Percentiles rank a stretch among this genome's conserved stretches.
Conservation (phyloP, 2,113 vertebrate species). For the Microcebus griseorufus region DNA sequence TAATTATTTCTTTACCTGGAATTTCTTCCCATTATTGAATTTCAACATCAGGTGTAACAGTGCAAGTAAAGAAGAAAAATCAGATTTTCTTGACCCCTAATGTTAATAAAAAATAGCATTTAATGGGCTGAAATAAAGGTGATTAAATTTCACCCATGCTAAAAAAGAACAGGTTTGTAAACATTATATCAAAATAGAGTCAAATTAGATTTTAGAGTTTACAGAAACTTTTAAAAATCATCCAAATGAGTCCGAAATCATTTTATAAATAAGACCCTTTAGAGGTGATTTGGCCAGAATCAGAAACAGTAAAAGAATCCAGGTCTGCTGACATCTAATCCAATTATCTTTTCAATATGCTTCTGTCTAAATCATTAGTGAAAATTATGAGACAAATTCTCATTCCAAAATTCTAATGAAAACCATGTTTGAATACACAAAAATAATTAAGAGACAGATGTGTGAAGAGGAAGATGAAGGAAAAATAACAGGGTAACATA, state of each 20-base stretch:
- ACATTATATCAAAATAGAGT: constrained; percentile 25
- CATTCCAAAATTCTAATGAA: constrained; percentile 50
- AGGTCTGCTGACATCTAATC: not conserved
- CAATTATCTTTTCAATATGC: constrained; percentile 27
- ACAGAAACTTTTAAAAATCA: constrained; percentile 35
- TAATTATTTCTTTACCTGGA: constrained; percentile 45
- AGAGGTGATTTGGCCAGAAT: not conserved
- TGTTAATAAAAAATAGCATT: constrained; percentile 23
- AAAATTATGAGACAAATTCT: constrained; percentile 10
- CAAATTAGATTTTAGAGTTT: constrained; percentile 49
- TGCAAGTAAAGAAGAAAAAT: constrained; percentile 49
- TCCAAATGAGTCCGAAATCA: not conserved
- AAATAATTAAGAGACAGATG: not conserved
- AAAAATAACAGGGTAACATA: not conserved
- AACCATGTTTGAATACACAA: not conserved
- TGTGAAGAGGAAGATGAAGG: not conserved
- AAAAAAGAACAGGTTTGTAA: constrained; percentile 32
- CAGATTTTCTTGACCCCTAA: not conserved
- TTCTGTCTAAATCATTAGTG: not conserved
- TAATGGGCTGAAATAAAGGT: constrained; percentile 31
- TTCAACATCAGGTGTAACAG: constrained; percentile 40
- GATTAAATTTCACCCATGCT: not conserved
- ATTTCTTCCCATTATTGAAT: constrained; percentile 34
- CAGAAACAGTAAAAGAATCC: not conserved
- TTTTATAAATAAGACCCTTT: constrained; percentile 12